Evolutionary conservation across 1,140 invertebrate genomes (phyloP).

Genomic region (Hylaeus volcanicus): DNA sequence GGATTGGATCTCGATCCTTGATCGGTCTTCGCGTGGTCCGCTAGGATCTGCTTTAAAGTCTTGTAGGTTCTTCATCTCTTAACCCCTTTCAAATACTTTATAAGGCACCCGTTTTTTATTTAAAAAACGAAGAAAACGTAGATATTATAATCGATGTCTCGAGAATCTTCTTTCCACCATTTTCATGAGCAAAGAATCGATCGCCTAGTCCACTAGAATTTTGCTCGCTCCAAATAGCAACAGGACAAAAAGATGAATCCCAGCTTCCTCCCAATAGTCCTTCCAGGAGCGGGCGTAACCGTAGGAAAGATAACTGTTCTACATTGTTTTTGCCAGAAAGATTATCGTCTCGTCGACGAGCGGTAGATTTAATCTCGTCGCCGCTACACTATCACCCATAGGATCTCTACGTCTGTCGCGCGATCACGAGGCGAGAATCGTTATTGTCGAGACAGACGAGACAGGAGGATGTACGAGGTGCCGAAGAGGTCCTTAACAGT

Average conservation of each 20-base stretch:
- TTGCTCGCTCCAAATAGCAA: no score
- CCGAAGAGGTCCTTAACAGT: slow-evolving; percentile 1
- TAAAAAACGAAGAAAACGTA: background rate
- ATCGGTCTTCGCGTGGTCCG: no score
- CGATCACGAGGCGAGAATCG: background rate
- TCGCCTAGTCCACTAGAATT: no score
- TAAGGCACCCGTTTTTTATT: background rate
- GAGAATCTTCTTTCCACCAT: no score
- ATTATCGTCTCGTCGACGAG: background rate
- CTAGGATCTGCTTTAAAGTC: no score
- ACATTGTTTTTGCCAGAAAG: background rate
- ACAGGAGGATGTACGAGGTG: background rate
- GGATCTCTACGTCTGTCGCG: background rate
- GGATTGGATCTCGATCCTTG: no score
- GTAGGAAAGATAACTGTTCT: background rate
- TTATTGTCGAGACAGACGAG: background rate
- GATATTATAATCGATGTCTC: no score
- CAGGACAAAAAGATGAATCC: background rate
- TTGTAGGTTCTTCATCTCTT: no score
- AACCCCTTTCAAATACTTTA: no score
- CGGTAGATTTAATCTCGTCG: background rate
- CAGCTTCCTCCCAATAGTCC: background rate
- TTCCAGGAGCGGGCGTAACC: no score
- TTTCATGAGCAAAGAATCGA: no score
- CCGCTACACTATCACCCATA: background rate